Base-by-base conservation (phyloP, 2,113 vertebrate species). In the Halichoeres trimaculatus region DNA sequence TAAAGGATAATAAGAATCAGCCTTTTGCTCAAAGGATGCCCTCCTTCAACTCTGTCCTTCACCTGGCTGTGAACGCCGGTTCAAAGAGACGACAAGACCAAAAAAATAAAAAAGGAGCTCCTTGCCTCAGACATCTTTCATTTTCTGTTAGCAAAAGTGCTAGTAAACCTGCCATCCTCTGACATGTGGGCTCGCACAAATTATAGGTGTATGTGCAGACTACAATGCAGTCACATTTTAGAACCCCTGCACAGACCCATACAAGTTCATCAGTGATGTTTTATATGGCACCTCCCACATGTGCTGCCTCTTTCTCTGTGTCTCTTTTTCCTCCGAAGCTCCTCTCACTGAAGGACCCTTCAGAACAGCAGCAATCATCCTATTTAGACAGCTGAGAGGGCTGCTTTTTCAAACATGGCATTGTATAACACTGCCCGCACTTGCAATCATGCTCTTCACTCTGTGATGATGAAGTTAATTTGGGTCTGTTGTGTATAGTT, bases 281-380 rank as follows among this genome's bases (percentile, higher is more conserved):
- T 84, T 87, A 83, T 86, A 83, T 81, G 79, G 79, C 55, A 68
- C 80, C 85, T 86, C 89, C 89, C 83, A 92, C 90, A 87, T 85
- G 75, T 76, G 64, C 63, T 76, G 17, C 75, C 77, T 87, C 73
- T 66, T 72, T 75, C 66, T 76, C 68, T 67, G 57, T 70, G 74
- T 88, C 71, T 48, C 38, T 88, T 76, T 81, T 74, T 58, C 76
- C 76, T 82, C 67, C 78, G 59, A 47, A 79, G 69, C 83, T 82
- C 80, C 79, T 80, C 78, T 86, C 53, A n/a, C 71, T 92, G 80
- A 88, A 93, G 91, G 81, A 91, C 92, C 82, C 90, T 93, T 91
- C 87, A 91, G 85, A 85, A 72, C 84, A 60, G 62, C 87, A 78
- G 81, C 86, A 92, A 93, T 92, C 91, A 92, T 92, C 85, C 89